Evolutionary conservation across 1,140 invertebrate species (phyloP).

Genomic region (Lepidurus packardi): DNA sequence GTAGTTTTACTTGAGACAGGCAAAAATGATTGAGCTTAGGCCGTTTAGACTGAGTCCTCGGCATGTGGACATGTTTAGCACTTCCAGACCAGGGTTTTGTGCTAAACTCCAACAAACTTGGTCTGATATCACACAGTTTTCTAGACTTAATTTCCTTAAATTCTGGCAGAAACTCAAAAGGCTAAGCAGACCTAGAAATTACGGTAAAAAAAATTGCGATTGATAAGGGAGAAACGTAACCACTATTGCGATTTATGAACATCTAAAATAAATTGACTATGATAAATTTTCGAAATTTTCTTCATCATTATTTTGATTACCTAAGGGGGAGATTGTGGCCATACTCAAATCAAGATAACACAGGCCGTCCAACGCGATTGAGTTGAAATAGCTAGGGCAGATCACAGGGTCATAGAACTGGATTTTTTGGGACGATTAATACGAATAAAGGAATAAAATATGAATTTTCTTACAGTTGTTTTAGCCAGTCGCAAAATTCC

Average conservation of each 20-base stretch:
- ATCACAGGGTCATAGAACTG: slow-evolving; percentile 46
- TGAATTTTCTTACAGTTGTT: slow-evolving; percentile 53
- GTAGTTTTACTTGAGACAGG: slow-evolving; percentile 56
- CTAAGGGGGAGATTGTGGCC: slow-evolving; percentile 55
- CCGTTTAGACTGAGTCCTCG: slow-evolving; percentile 57
- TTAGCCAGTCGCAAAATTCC: slow-evolving; percentile 68
- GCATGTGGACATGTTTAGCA: slow-evolving; percentile 68
- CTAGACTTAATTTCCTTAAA: slow-evolving; percentile 74
- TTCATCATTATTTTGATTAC: slow-evolving; percentile 38
- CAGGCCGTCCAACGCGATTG: slow-evolving; percentile 48
- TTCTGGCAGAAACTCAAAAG: slow-evolving; percentile 61
- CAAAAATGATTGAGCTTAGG: slow-evolving; percentile 54
- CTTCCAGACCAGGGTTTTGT: slow-evolving; percentile 59
- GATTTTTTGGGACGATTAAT: slow-evolving; percentile 25
- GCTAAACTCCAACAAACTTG: slow-evolving; percentile 58
- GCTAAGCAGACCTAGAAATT: slow-evolving; percentile 48
- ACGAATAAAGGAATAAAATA: slow-evolving; percentile 37
- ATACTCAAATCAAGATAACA: slow-evolving; percentile 81
- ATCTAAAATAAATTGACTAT: too few relatives aligned
- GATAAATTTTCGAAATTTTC: too few relatives aligned
- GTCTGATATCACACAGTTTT: slow-evolving; percentile 62
- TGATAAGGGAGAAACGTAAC: too few relatives aligned
- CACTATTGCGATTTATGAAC: too few relatives aligned
- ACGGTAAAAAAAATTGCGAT: slow-evolving; percentile 1
- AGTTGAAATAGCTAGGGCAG: slow-evolving; percentile 2